Base-by-base conservation (phyloP, 2,797 vertebrate species). In the Rousettus madagascariensis region DNA sequence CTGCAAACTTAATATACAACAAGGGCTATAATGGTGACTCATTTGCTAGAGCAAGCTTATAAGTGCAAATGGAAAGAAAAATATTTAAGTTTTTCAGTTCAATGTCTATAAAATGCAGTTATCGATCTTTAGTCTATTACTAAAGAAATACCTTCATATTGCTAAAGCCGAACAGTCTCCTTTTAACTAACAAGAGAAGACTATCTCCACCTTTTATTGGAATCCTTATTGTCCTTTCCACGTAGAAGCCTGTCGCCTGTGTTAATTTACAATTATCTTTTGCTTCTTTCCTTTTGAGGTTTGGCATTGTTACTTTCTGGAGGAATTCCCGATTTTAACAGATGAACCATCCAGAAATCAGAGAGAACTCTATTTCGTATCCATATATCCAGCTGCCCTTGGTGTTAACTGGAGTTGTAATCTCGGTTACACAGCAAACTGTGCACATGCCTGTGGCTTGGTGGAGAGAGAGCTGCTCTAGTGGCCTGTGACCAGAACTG, bases 21-120 rank as follows among this genome's bases (percentile, higher is more conserved):
- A 46, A 49, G 78, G 33, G 71, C 63, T 36, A 4, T 43, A 72
- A 38, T 55, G 46, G 57, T 79, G 53, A 93, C 75, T 91, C 5
- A 2, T 85, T 96, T 88, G 19, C 33, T 85, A 97, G 91, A 97
- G 93, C 94, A 88, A 94, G 94, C 71, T 96, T 96, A 95, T 88
- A 97, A 96, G 24, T 88, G 86, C 93, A 97, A 91, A 95, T 92
- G 88, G 92, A 96, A 97, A 97, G 97, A 57, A 96, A 93, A 94
- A 96, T 98, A 95, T 95, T 96, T 96, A 95, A 93, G 72, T 95
- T 91, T 97, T 98, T 96, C 87, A 97, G 93, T 33, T 95, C 91
- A 46, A 43, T 92, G 66, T 95, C 94, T 88, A 94, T 80, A 97
- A 92, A 91, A 86, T 65, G 3, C n/a, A 83, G 61, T 38, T 49